Evolutionary conservation across 2,113 vertebrate genomes (phyloP), one percentile per base, ranked within the genome.

Genomic region (Engraulis encrasicolus): DNA sequence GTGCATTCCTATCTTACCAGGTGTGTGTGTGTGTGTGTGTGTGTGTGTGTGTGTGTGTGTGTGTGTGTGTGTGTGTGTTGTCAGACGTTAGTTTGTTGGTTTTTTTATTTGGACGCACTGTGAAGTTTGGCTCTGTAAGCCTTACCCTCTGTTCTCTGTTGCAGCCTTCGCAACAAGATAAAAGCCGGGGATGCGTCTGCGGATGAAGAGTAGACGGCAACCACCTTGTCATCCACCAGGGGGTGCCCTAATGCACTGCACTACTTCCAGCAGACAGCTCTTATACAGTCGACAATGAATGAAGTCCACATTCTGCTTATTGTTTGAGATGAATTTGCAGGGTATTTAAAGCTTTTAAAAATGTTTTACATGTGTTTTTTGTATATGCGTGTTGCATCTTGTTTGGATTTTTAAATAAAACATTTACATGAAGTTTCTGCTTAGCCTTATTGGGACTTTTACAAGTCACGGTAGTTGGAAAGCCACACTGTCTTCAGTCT

Each of bases 1-100:
- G 95, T 95, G 61, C 95, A 96, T 89, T 94, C 95, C 38, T 96
- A 96, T 89, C 93, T 96, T 80, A 92, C 78, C 90, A 95, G 95
- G 95, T 89, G 6, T 36, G 66, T 45, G 0, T 52, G n/a, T n/a
- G n/a, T n/a, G n/a, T n/a, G n/a, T n/a, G n/a, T n/a, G n/a, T n/a
- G n/a, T n/a, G n/a, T n/a, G n/a, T n/a, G n/a, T n/a, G n/a, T n/a
- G n/a, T n/a, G n/a, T n/a, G n/a, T n/a, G n/a, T n/a, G n/a, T n/a
- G n/a, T n/a, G n/a, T n/a, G n/a, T n/a, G n/a, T n/a, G n/a, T n/a
- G n/a, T n/a, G n/a, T n/a, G n/a, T n/a, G n/a, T n/a, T n/a, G n/a
- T 20, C 27, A 27, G 19, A 1, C 45, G 17, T 17, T 14, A 2
- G 15, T 20, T 6, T n/a, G 1, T 20, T 23, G 34, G 37, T 15